Evolutionary conservation across 2,797 vertebrate genomes (phyloP), one percentile per base, ranked within the genome.

Genomic region (Gouania willdenowi): DNA sequence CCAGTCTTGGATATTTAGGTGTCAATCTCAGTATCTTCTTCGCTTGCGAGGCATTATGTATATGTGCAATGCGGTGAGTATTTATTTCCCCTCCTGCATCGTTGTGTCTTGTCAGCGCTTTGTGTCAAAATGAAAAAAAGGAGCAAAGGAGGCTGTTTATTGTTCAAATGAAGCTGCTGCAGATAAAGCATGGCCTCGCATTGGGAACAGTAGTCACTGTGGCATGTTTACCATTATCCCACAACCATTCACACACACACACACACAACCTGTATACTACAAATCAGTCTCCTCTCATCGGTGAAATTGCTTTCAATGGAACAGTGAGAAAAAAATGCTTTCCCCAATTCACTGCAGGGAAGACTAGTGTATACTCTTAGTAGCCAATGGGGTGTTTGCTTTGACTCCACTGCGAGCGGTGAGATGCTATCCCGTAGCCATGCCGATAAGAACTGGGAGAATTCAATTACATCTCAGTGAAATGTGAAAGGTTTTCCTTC

Each of bases 271-370:
- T 25, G 36, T 41, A 54, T 9, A 43, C 37, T 36, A 16, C 28
- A 47, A 68, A 66, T 67, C 65, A 32, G 45, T 36, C 60, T 72
- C 75, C 41, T 59, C 26, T 75, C 64, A 60, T 70, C 46, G 30
- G 67, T 76, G 67, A 81, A 82, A 83, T 77, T 80, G 66, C 62
- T 72, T 77, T 64, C 12, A 48, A 46, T 37, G 22, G 12, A 46
- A 54, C 22, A 36, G 18, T 26, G 19, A 23, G n/a, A 41, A 43
- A 25, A 45, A 49, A 47, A 6, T 8, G 12, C 59, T 64, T 39
- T 34, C 18, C 37, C 29, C 14, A 26, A 45, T 57, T 77, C 31
- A 47, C 45, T 61, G 44, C 34, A 18, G 19, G 20, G 7, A 14
- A 8, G 13, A 27, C 9, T 54, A 69, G 58, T 41, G 25, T 42